Base-by-base conservation (phyloP, 2,888 invertebrate species). In the Drosophila sordidula region DNA sequence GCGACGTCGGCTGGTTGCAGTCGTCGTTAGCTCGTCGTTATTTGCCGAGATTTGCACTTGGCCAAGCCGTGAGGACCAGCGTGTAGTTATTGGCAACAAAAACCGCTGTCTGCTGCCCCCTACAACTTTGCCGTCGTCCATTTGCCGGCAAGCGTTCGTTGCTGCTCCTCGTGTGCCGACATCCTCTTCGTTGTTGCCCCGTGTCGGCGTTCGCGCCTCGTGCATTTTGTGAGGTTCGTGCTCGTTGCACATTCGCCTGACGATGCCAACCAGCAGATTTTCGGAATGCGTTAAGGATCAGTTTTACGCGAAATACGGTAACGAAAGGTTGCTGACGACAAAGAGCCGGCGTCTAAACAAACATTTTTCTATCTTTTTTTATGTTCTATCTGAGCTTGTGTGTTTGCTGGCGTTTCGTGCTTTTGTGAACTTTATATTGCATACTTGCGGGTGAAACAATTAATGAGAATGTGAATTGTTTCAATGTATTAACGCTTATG, bases 281-380 rank as follows among this genome's bases (percentile, higher is more conserved):
- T 90, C 90, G 89, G 89, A 90, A 90, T 90, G 87, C 89, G 89
- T 89, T 90, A 89, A 90, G 90, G 90, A 90, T 90, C 92, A 92
- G 92, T 92, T 91, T 88, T 91, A 86, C 91, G 92, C 91, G 92
- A 92, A 91, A 90, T 90, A 91, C 91, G 89, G 90, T 89, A 89
- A 91, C 90, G 91, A 90, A 89, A 91, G 92, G 87, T 90, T 78
- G 90, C 87, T 78, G 78, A 76, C 80, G 87, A 82, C 77, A 71
- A 74, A 77, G 64, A 71, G 66, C 81, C 84, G 89, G 81, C 73
- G 70, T 80, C 75, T 65, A 61, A 81, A 64, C 59, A 74, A 86
- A 87, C 67, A 80, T 66, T 83, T 73, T 39, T 59, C 51, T 65
- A 47, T 66, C 67, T 70, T 61, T 70, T 45, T 62, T 63, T 57